phyloP scores from a whole-genome alignment of 2,113 vertebrate species.

The Chaenogobius annularis region DNA sequence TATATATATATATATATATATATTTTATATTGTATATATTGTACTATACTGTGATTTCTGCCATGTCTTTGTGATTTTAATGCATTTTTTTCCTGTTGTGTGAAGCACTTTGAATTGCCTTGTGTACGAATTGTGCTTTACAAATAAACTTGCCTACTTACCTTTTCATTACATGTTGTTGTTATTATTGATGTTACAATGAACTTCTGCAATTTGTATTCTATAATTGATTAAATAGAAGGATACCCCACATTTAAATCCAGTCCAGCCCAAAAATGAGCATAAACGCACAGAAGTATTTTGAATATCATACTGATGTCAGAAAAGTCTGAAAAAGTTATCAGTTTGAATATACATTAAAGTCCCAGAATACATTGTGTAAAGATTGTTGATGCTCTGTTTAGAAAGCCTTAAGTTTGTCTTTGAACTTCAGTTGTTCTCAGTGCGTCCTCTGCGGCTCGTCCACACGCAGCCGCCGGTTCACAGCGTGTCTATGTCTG shows the following conservation, averaged over 20 bases:
- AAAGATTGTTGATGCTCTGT: background rate
- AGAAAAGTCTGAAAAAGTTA: background rate
- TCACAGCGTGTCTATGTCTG: slow-evolving; percentile 19
- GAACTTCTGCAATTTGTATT: background rate
- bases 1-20: too few species aligned
- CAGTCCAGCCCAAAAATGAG: background rate
- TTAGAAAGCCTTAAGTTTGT: background rate
- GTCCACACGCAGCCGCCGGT: slow-evolving; percentile 16
- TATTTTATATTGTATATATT: too few species aligned
- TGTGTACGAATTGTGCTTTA: too few species aligned
- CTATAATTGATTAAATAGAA: background rate
- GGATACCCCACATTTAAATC: background rate
- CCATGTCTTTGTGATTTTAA: too few species aligned
- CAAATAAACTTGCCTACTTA: too few species aligned
- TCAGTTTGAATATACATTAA: background rate
- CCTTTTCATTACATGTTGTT: background rate
- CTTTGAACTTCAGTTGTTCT: slow-evolving; percentile 3
- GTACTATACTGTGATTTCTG: too few species aligned
- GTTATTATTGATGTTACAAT: background rate
- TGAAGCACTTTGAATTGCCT: too few species aligned
- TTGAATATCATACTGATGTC: background rate
- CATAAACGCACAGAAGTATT: background rate
- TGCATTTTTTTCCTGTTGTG: too few species aligned
- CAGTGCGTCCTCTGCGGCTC: slow-evolving; percentile 5
- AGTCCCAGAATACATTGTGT: background rate